A percentile compares a stretch with the other conserved stretches of the same genome.
phyloP scores from a whole-genome alignment of 2,797 vertebrate species.

The Diceros bicornis region DNA sequence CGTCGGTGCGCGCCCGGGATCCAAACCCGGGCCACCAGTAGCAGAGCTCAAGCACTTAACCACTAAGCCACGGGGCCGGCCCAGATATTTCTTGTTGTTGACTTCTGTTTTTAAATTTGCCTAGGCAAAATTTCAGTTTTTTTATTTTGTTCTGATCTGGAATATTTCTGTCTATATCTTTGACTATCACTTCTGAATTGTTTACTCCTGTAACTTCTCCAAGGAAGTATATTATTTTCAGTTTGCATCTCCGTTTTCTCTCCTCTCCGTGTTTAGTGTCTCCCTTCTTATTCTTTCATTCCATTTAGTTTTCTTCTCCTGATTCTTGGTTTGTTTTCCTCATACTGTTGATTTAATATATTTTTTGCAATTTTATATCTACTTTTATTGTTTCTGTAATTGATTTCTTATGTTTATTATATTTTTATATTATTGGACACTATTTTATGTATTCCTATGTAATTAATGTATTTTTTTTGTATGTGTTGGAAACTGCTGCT shows the following conservation, averaged over 20 bases:
- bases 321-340: slow-evolving; percentile 26
- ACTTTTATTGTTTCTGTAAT: not conserved
- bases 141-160: slow-evolving; percentile 17
- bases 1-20: too few species aligned
- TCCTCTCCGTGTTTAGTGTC: not conserved
- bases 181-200: not conserved
- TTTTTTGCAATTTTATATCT: not conserved
- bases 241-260: not conserved
- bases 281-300: not conserved
- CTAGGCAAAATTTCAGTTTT: not conserved
- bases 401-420: slow-evolving; percentile 29
- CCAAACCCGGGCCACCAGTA: too few species aligned
- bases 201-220: slow-evolving; percentile 13
- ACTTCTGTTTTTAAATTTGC: slow-evolving; percentile 23
- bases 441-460: not conserved
- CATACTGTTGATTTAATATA: not conserved
- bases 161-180: slow-evolving; percentile 3
- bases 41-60: too few species aligned
- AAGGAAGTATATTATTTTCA: not conserved
- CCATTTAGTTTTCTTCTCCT: not conserved
- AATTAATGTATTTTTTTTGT: not conserved
- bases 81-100: not conserved
- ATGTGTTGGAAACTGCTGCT: not conserved
- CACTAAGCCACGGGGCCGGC: too few species aligned
- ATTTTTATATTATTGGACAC: not conserved